Base-by-base conservation (phyloP, 2,113 vertebrate species). In the Brachypteracias leptosomus region DNA sequence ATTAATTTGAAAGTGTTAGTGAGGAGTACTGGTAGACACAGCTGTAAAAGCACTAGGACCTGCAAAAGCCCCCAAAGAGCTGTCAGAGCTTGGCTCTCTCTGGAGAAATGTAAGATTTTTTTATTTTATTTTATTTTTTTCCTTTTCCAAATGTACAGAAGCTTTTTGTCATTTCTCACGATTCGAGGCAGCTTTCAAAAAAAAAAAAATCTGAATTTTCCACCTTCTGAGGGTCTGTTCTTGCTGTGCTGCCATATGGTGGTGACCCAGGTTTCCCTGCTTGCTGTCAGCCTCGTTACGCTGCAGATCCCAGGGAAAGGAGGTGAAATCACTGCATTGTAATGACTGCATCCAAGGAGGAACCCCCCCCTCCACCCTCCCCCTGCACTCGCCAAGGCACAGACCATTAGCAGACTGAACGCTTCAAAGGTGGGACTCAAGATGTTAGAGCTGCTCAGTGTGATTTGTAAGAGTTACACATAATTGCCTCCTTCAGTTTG, bases 1-100 rank as follows among this genome's bases (percentile, higher is more conserved):
- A 97, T 96, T 92, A 46, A 93, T 95, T 96, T 93, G 71, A 52
- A 96, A 95, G 95, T 71, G 85, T 94, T 88, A 85, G 88, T 92
- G 88, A 93, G 85, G 18, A 80, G 6, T 52, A 38, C 71, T 91
- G 65, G 87, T 96, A 90, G 86, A 93, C 57, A 92, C 85, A 92
- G 70, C 88, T 91, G 91, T 62, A 93, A 95, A 96, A 88, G 35
- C 76, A 70, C 81, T 35, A 85, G 44, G 65, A 75, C 88, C 80
- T 95, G 91, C 90, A 89, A 75, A 67, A 85, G 24, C 63, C 95
- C 90, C 88, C 92, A 88, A 46, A 85, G 82, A 96, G 70, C 96
- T 95, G 95, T 87, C 87, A 85, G 81, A 86, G 66, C 72, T 84
- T 87, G 85, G 57, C 80, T 91, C 24, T 35, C 9, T 3, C 19